These are phyloP conservation scores for Orientallactaga bullata DNA, from an alignment of 2,113 vertebrate genomes.

Conservation along the genomic window DNA sequence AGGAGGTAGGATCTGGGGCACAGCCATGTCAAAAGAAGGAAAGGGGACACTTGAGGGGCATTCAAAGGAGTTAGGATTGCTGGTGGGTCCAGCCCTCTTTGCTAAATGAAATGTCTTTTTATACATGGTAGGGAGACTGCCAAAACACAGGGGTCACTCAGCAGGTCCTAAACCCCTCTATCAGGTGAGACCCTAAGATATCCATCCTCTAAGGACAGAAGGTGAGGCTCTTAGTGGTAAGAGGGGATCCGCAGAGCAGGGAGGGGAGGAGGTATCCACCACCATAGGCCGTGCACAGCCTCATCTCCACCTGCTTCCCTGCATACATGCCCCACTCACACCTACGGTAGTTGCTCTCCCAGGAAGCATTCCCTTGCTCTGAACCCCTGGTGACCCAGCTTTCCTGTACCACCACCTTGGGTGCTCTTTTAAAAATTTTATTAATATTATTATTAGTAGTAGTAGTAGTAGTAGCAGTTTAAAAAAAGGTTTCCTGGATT, in stretches of 20 bases:
- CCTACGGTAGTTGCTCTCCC: neutral
- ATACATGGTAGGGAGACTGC: no score
- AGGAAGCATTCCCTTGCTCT: neutral
- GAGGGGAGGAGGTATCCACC: neutral
- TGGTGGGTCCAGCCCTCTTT: neutral
- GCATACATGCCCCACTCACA: neutral
- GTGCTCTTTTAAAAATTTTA: neutral
- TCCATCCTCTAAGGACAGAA: neutral
- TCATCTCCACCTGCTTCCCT: neutral
- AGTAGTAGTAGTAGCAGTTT: neutral
- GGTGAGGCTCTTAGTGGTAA: neutral
- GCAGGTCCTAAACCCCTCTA: neutral
- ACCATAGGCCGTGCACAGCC: neutral
- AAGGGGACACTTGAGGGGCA: neutral
- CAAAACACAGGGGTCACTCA: neutral
- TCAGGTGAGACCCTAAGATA: neutral
- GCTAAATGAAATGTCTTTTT: neutral
- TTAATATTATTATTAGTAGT: no score
- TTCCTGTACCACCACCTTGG: neutral
- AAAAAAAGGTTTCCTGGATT: neutral
- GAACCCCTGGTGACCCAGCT: neutral
- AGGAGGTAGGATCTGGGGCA: fast-evolving
- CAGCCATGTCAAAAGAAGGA: neutral
- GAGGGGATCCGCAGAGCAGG: neutral
- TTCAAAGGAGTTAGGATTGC: neutral